Evolutionary conservation across 2,888 invertebrate genomes (phyloP), one percentile per base, ranked within the genome.

Genomic region (Elgonia sp.): DNA sequence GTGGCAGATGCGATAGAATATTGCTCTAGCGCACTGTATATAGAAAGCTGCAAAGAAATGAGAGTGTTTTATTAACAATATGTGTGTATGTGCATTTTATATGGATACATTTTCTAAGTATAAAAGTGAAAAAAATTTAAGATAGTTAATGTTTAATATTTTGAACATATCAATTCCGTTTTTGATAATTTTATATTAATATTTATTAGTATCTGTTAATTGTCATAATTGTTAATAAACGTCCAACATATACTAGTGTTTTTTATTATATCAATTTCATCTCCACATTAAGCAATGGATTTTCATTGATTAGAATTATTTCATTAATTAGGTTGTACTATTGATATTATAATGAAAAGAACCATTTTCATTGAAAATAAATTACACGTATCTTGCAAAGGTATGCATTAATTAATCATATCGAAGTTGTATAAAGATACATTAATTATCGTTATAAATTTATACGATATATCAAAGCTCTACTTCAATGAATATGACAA

Each of bases 271-370:
- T 21, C 46, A 67, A 46, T 69, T 69, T 69, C 46, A 57, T 46
- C 42, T 69, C n/a, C 60, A 39, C 55, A 20, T 50, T 21, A 62
- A 16, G 69, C 55, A 40, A 29, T 65, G 50, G 53, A 82, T 40
- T 75, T 82, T 63, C 75, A 65, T 75, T 73, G 82, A 75, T 82
- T 82, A 67, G 65, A 73, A 75, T 82, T 82, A 73, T 82, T 82
- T 63, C 60, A 73, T 82, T 82, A 82, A 73, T 63, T 73, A 82
- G 81, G 70, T 39, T 63, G 55, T 46, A 20, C 70, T 40, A 40
- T 53, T 63, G 63, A 82, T 72, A 82, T 73, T 82, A 65, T 29
- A 53, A 20, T 73, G 63, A 42, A 63, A 62, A 73, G 63, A 82
- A 73, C 50, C 21, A 40, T 7, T 82, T 50, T 29, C 39, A 40